Evolutionary conservation across 2,888 invertebrate species (phyloP).

Genomic region (Caenorhabditis sinica): DNA sequence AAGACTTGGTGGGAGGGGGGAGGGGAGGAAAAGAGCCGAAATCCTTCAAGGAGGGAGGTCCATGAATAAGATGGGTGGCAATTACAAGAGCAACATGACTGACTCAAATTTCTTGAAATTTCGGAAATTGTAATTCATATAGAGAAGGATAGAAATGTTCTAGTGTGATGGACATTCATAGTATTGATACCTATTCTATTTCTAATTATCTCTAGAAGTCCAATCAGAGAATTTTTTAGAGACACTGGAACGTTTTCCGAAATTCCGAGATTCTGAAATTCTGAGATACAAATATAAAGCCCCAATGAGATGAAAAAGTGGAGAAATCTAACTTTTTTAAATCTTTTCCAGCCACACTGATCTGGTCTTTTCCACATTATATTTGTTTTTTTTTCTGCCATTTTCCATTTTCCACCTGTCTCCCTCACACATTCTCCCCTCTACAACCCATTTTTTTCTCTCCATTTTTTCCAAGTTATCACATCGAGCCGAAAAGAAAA

Average conservation of each 20-base stretch:
- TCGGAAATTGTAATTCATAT: constrained; percentile 1
- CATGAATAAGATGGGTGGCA: constrained; percentile 30
- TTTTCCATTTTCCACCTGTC: not conserved
- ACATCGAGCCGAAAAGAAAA: not conserved
- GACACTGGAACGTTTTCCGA: too few species aligned
- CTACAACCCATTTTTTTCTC: not conserved
- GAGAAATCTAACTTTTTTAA: too few species aligned
- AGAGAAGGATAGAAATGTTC: not conserved
- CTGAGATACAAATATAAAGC: too few species aligned
- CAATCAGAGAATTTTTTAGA: too few species aligned
- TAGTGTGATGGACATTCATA: too few species aligned
- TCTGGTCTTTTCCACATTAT: too few species aligned
- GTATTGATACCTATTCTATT: too few species aligned
- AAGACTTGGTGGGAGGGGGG: not conserved
- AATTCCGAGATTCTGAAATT: too few species aligned
- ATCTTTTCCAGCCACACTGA: too few species aligned
- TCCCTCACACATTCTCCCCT: too few species aligned
- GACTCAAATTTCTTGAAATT: constrained; percentile 20
- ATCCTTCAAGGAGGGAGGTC: constrained; percentile 15
- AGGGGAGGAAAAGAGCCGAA: not conserved
- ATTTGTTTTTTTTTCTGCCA: not conserved
- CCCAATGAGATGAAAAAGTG: too few species aligned
- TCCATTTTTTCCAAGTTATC: not conserved
- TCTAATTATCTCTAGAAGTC: too few species aligned
- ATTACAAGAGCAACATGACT: constrained; percentile 3